Evolutionary conservation across 2,888 invertebrate species (phyloP).

Genomic region (Protodeltote pygarga): DNA sequence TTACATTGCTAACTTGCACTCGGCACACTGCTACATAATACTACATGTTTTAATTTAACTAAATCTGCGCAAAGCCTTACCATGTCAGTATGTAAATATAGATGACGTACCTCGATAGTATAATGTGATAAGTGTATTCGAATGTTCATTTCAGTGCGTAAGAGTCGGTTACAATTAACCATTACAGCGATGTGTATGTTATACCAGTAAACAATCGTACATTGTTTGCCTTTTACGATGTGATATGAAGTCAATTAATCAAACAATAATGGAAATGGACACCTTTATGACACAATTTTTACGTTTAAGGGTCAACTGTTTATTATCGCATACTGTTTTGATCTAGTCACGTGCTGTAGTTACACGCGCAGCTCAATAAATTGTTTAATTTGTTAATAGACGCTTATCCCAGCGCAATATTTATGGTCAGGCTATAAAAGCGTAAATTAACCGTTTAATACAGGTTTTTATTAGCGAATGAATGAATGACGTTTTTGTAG

Average conservation of each 20-base stretch:
- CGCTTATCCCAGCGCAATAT: constrained; percentile 21
- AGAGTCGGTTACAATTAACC: constrained; percentile 35
- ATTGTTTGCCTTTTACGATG: constrained; percentile 34
- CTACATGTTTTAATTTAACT: constrained; percentile 3
- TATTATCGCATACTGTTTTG: constrained; percentile 11
- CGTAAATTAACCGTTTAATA: not conserved
- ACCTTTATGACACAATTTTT: constrained; percentile 20
- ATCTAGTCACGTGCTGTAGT: constrained; percentile 25
- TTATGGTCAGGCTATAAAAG: constrained; percentile 21
- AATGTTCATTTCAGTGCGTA: constrained; percentile 24
- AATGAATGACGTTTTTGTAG: too few species aligned
- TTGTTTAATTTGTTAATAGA: constrained; percentile 33
- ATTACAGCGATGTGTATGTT: constrained; percentile 30
- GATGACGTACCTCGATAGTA: constrained; percentile 22
- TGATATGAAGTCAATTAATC: constrained; percentile 30
- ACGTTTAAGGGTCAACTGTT: constrained; percentile 17
- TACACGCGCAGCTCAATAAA: constrained; percentile 32
- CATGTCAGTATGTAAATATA: constrained; percentile 21
- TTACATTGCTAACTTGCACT: constrained; percentile 1
- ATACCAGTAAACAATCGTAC: constrained; percentile 36
- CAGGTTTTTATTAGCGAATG: constrained; percentile 3
- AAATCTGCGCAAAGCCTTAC: constrained; percentile 10
- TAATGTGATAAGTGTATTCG: constrained; percentile 20
- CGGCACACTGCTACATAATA: not conserved
- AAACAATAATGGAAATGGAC: constrained; percentile 27